phyloP scores from a whole-genome alignment of 1,140 invertebrate species.

The Druon quercuslanigerum region DNA sequence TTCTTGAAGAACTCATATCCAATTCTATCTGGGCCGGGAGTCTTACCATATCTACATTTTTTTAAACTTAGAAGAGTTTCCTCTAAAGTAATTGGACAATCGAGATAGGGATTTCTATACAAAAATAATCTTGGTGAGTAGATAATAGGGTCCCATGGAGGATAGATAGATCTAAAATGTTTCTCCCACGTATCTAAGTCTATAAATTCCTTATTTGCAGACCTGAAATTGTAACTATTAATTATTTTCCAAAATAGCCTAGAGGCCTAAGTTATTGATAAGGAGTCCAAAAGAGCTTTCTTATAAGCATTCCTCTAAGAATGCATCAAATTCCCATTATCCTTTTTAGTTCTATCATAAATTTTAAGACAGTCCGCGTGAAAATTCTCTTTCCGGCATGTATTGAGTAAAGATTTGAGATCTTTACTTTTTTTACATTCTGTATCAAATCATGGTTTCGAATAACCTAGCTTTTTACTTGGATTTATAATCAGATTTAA shows the following conservation, averaged over 20 bases:
- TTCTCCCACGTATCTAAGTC: not conserved
- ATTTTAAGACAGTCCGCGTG: too few species aligned
- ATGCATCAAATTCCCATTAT: not conserved
- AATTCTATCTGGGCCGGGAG: conserved; percentile 44
- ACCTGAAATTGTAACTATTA: not conserved
- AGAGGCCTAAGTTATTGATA: not conserved
- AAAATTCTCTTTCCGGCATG: not conserved
- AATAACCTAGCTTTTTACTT: too few species aligned
- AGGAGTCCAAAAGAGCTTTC: not conserved
- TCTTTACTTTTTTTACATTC: conserved; percentile 6
- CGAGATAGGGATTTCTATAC: too few species aligned
- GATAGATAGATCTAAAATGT: too few species aligned
- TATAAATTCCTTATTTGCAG: not conserved
- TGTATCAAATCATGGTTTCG: too few species aligned
- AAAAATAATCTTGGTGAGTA: too few species aligned
- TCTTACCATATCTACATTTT: too few species aligned
- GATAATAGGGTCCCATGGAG: too few species aligned
- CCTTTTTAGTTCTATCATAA: not conserved
- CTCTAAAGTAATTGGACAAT: conserved; percentile 18
- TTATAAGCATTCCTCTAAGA: not conserved
- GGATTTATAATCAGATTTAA: too few species aligned
- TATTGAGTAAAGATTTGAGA: not conserved
- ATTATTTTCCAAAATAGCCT: not conserved
- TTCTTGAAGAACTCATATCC: conserved; percentile 40
- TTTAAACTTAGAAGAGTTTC: conserved; percentile 31